Percentiles rank a stretch among this genome's conserved stretches.
phyloP scores from a whole-genome alignment of 1,140 invertebrate species.

The Myzus persicae region DNA sequence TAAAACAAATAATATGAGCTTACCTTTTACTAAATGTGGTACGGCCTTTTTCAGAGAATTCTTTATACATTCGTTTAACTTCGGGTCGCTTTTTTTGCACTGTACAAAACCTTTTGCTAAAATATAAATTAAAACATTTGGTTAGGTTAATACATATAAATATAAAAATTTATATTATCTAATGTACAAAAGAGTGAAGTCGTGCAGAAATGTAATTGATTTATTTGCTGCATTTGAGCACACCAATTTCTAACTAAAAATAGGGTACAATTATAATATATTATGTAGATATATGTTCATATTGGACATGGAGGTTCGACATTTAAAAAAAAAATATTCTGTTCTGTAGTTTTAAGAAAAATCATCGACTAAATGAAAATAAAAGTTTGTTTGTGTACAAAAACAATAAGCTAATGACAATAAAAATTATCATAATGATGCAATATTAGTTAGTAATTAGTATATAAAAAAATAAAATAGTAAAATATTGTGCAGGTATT shows the following conservation, averaged over 20 bases:
- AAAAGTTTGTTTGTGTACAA: neutral
- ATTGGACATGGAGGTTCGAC: neutral
- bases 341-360: neutral
- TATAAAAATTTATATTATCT: neutral
- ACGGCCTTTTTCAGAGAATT: slow-evolving; percentile 57
- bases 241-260: neutral
- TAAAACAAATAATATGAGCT: slow-evolving; percentile 25
- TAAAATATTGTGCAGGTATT: neutral
- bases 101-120: slow-evolving; percentile 61
- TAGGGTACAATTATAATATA: neutral
- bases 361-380: neutral
- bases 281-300: neutral
- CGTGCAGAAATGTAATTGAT: neutral
- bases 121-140: slow-evolving; percentile 61
- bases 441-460: neutral
- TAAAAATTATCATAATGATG: neutral
- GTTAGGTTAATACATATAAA: neutral
- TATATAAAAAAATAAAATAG: neutral
- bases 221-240: neutral
- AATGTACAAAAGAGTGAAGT: neutral
- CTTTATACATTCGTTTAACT: slow-evolving; percentile 60
- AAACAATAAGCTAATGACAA: neutral
- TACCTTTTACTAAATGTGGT: slow-evolving; percentile 61
- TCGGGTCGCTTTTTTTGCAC: slow-evolving; percentile 61
- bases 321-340: neutral